Base-by-base conservation (phyloP, 2,113 vertebrate species). In the Setophaga petechia region DNA sequence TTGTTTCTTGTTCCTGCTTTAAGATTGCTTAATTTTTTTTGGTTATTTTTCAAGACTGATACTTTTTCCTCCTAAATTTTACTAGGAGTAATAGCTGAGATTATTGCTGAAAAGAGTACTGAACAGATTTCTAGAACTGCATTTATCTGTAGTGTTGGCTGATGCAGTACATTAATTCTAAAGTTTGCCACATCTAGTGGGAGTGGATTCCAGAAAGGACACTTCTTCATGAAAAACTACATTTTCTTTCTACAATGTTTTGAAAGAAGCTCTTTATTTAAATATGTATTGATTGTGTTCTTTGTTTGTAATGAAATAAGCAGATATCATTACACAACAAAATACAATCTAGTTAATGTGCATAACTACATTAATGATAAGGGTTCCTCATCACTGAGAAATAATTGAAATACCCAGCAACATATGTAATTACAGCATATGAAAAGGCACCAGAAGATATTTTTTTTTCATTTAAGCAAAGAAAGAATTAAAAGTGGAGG, bases 261-360 rank as follows among this genome's bases (percentile, higher is more conserved):
- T 94, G 47, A 62, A 87, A 93, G 74, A 78, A 89, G 28, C 41
- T 15, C 57, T 2, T 69, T 91, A 84, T 39, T 62, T 30, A 93
- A 76, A 47, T 91, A 86, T 75, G 23, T 63, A 1, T 62, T 65
- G 74, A 71, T 33, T 71, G 9, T 66, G 5, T 72, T 89, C 19
- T 78, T 90, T 87, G 33, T 80, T 93, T 91, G 71, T 89, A 87
- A 71, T 55, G 62, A 78, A 66, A 89, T 92, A 91, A 91, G 20
- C 30, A 59, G 72, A 78, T 94, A 63, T 78, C 13, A 54, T 94
- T 91, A 75, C 81, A 84, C 49, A 90, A 82, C 75, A 91, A 94
- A 96, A 95, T 57, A 83, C 49, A 91, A 86, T 87, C 65, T 87
- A 88, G 54, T 81, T 94, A 95, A 93, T 93, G 86, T 84, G 46